Evolutionary conservation across 2,888 invertebrate species (phyloP), one percentile per base, ranked within the genome.

Genomic region (Galerucella pusilla): DNA sequence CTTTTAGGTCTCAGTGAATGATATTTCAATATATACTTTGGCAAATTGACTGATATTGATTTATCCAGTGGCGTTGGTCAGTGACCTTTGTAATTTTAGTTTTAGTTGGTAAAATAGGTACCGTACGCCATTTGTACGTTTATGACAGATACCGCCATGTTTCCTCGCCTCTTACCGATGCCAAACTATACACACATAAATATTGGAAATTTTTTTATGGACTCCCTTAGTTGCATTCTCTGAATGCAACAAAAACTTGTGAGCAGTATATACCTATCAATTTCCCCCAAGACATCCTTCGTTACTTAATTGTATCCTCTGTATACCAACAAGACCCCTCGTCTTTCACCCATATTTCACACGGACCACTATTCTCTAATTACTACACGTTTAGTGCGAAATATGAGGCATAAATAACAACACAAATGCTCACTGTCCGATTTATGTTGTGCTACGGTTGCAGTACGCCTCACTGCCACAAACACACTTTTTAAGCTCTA

Each of bases 311-410:
- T 46, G 20, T 65, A 46, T 46, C 64, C 45, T 3, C 64, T 16
- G 16, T 65, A 65, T 61, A 61, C n/a, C 12, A 46, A 46, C 45
- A 65, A 65, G 20, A 67, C 16, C 20, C 68, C 35, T 54, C 60
- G 81, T 84, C 84, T 83, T 84, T 85, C 83, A 83, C 84, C 85
- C 84, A 87, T 87, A 87, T 86, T 86, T 87, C 86, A 87, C 85
- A 81, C 85, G 85, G 84, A 87, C 88, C 87, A 85, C 88, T 87
- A 86, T 88, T 87, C 87, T 87, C 87, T 87, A 88, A 88, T 88
- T 88, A 88, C 88, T 84, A 82, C 84, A 85, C 86, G 86, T 87
- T 88, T 87, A 87, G 85, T 84, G 83, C 86, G 85, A 88, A 88
- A 87, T 88, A 88, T 88, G 87, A 87, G 85, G 83, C 87, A 88